Evolutionary conservation across 2,113 vertebrate genomes (phyloP).

Genomic region (Pseudorhombus dupliciocellatus): DNA sequence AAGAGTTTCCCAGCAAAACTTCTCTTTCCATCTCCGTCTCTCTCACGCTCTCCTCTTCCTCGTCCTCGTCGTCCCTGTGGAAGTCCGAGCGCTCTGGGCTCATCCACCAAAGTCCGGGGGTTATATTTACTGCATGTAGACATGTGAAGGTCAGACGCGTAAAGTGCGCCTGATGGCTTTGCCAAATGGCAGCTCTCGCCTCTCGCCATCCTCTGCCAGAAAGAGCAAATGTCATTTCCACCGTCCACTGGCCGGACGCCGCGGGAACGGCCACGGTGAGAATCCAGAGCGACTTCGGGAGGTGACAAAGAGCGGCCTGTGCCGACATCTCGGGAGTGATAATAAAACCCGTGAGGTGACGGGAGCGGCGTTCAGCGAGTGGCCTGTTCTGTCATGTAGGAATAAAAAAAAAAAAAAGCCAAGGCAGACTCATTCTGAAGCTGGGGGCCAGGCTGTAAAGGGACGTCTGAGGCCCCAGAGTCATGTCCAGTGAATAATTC

Average conservation of each 20-base stretch:
- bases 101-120: slow-evolving; percentile 57
- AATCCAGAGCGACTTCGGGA: slow-evolving; percentile 51
- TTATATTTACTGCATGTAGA: slow-evolving; percentile 83
- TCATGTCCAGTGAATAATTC: slow-evolving; percentile 80
- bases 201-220: slow-evolving; percentile 21
- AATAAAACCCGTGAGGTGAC: slow-evolving; percentile 65
- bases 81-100: slow-evolving; percentile 32
- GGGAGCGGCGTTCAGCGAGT: slow-evolving; percentile 19
- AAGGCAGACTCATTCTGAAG: slow-evolving; percentile 1
- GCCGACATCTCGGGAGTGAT: slow-evolving; percentile 64
- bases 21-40: slow-evolving; percentile 39
- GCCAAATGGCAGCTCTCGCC: slow-evolving; percentile 74
- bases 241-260: slow-evolving; percentile 32
- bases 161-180: slow-evolving; percentile 80
- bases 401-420: background rate
- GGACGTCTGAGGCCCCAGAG: slow-evolving; percentile 73
- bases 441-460: slow-evolving; percentile 73
- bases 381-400: slow-evolving; percentile 45
- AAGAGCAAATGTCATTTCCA: slow-evolving; percentile 60
- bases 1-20: slow-evolving; percentile 11
- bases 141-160: slow-evolving; percentile 80
- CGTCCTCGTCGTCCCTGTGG: slow-evolving; percentile 48
- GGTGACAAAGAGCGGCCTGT: slow-evolving; percentile 63
- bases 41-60: slow-evolving; percentile 52
- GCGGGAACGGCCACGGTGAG: slow-evolving; percentile 45